phyloP scores from a whole-genome alignment of 2,888 invertebrate genomes.

The Altica lythri region DNA sequence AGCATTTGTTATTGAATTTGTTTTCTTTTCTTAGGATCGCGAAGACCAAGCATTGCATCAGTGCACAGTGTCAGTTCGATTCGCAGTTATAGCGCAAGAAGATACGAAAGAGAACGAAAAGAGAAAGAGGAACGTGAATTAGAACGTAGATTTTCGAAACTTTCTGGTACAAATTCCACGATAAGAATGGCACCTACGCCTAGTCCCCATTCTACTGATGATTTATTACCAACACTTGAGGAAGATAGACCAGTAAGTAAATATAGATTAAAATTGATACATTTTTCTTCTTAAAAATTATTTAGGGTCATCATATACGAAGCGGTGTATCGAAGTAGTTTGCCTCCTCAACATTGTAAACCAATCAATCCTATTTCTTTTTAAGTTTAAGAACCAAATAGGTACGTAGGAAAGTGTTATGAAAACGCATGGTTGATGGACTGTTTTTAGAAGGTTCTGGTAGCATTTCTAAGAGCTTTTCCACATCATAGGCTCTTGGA shows the following conservation, averaged over 20 bases:
- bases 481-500: too few relatives aligned
- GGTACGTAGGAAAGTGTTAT: too few relatives aligned
- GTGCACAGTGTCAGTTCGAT: constrained; percentile 84
- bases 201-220: constrained; percentile 83
- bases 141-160: constrained; percentile 73
- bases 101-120: constrained; percentile 80
- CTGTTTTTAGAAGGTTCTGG: too few relatives aligned
- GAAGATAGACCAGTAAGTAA: constrained; percentile 74
- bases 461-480: too few relatives aligned
- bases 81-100: constrained; percentile 78
- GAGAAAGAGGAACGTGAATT: constrained; percentile 82
- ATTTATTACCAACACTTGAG: constrained; percentile 78
- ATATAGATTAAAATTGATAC: too few relatives aligned
- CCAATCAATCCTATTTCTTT: too few relatives aligned
- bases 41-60: constrained; percentile 86
- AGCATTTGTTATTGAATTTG: not conserved
- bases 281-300: too few relatives aligned
- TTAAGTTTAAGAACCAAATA: too few relatives aligned
- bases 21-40: constrained; percentile 66
- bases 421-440: too few relatives aligned
- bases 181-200: constrained; percentile 69
- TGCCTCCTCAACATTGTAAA: too few relatives aligned
- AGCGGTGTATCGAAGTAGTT: too few relatives aligned
- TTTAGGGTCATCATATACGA: too few relatives aligned
- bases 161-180: constrained; percentile 57